Evolutionary conservation across 2,113 vertebrate species (phyloP).

Genomic region (Ovibos moschatus): DNA sequence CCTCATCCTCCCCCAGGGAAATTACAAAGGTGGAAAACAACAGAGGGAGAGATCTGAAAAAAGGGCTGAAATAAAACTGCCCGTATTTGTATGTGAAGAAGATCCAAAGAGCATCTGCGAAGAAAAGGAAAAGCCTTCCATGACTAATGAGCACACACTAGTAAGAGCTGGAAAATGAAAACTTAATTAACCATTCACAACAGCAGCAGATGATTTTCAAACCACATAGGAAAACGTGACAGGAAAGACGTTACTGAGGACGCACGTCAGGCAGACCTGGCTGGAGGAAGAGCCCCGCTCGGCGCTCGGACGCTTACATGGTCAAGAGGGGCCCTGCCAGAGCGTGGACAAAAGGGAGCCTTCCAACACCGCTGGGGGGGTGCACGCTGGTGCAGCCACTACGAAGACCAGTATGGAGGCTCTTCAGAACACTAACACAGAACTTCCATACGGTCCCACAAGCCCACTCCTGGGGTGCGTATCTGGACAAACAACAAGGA

Average conservation of each 20-base stretch:
- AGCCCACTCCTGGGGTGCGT: neutral
- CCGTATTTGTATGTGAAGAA: neutral
- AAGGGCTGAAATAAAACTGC: neutral
- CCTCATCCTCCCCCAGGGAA: neutral
- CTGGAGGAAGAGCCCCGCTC: neutral
- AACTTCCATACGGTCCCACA: neutral
- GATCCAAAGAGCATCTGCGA: neutral
- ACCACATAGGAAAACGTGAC: neutral
- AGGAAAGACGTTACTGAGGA: neutral
- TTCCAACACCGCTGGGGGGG: neutral
- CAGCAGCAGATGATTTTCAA: neutral
- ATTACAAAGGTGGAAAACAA: neutral
- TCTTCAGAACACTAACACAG: neutral
- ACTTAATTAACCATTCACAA: neutral
- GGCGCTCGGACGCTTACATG: fast-evolving
- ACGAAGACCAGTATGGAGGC: fast-evolving
- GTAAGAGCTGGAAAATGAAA: neutral
- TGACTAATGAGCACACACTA: neutral
- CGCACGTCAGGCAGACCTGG: no score
- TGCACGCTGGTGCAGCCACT: neutral
- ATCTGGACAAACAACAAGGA: neutral
- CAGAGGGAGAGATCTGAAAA: neutral
- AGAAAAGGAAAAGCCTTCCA: neutral
- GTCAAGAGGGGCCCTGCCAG: neutral
- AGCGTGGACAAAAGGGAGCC: neutral